phyloP scores from a whole-genome alignment of 1,140 invertebrate species.

The Aphidius gifuensis region DNA sequence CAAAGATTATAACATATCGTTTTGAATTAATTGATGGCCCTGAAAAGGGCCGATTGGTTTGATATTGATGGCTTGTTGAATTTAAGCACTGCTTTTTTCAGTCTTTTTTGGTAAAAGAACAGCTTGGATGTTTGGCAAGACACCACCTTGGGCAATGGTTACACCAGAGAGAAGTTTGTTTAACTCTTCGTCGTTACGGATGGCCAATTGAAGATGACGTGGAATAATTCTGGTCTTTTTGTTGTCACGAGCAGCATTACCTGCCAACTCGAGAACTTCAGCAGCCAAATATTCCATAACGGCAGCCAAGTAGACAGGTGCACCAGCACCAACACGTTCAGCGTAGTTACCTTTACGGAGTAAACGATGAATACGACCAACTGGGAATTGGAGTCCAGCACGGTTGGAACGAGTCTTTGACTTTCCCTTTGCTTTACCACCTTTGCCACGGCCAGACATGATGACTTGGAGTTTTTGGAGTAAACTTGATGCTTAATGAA shows the following conservation, averaged over 20 bases:
- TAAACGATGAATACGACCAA: slow-evolving; percentile 4
- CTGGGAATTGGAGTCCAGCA: slow-evolving; percentile 5
- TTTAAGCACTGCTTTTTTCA: slow-evolving; percentile 4
- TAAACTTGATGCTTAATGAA: no score
- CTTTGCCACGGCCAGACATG: slow-evolving; percentile 8
- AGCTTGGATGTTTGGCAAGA: not conserved
- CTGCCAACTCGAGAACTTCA: slow-evolving; percentile 8
- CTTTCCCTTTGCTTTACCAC: slow-evolving; percentile 5
- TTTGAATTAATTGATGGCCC: not conserved
- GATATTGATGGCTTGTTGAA: no score
- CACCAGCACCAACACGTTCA: slow-evolving; percentile 5
- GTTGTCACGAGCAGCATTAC: slow-evolving; percentile 6
- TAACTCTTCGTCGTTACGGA: slow-evolving; percentile 6
- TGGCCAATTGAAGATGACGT: slow-evolving; percentile 1
- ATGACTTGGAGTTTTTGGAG: not conserved
- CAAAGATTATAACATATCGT: no score
- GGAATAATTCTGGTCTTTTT: slow-evolving; percentile 5
- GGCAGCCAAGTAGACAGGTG: not conserved
- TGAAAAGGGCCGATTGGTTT: slow-evolving; percentile 7
- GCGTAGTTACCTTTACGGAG: slow-evolving; percentile 6
- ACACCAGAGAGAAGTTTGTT: slow-evolving; percentile 1
- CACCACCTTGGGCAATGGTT: slow-evolving; percentile 1
- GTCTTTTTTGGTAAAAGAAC: slow-evolving; percentile 5
- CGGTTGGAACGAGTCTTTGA: not conserved
- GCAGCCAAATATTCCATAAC: slow-evolving; percentile 6